phyloP scores from a whole-genome alignment of 2,797 vertebrate genomes.

The Semotilus atromaculatus region DNA sequence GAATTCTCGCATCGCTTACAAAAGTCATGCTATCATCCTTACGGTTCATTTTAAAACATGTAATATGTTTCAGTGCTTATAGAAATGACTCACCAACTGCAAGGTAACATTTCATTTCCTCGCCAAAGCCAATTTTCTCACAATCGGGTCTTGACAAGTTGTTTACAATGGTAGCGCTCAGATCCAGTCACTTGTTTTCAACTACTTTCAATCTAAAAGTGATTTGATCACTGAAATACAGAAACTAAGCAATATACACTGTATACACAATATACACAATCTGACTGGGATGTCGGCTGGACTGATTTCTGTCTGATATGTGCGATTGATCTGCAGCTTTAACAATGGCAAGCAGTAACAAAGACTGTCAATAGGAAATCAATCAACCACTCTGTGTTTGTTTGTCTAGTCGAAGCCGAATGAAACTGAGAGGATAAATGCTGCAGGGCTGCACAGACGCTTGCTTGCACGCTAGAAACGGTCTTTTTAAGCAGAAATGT shows the following conservation, averaged over 20 bases:
- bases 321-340: slow-evolving; percentile 17
- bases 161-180: not conserved
- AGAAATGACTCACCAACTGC: not conserved
- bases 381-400: slow-evolving; percentile 5
- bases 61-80: not conserved
- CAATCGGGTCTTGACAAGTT: not conserved
- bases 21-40: not conserved
- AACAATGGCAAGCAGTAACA: slow-evolving; percentile 29
- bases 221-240: not conserved
- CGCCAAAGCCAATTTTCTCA: slow-evolving; percentile 1
- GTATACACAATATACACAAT: too few relatives aligned
- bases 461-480: not conserved
- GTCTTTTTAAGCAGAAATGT: not conserved
- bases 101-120: not conserved
- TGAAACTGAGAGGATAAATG: not conserved
- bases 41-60: not conserved
- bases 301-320: not conserved
- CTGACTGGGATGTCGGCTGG: not conserved
- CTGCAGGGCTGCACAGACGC: not conserved
- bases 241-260: not conserved
- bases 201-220: not conserved
- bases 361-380: slow-evolving; percentile 22
- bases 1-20: not conserved
- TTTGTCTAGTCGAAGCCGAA: not conserved
- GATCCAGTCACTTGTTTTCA: not conserved